Conservation (phyloP, 1,140 invertebrate genomes). For the Brachionus calyciflorus region DNA sequence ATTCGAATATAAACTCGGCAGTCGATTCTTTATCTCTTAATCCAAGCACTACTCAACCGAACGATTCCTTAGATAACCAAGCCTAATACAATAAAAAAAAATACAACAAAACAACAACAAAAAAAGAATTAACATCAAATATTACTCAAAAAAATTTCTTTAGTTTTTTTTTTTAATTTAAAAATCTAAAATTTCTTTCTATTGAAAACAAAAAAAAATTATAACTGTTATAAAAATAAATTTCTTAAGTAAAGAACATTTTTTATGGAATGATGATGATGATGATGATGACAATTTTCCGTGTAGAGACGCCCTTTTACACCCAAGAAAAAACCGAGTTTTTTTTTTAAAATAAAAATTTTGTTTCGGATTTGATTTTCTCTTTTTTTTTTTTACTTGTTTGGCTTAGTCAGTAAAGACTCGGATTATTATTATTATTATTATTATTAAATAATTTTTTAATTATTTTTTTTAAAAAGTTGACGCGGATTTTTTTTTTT, state of each 20-base stretch:
- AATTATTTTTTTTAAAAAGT: too few relatives aligned
- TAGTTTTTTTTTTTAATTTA: neutral
- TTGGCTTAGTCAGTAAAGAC: slow-evolving; percentile 37
- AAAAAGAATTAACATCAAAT: neutral
- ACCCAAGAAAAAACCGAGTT: neutral
- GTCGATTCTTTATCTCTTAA: slow-evolving; percentile 38
- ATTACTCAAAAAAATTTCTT: neutral
- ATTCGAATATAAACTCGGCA: slow-evolving; percentile 36
- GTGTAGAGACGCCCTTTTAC: neutral
- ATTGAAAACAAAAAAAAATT: too few relatives aligned
- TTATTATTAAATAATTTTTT: too few relatives aligned
- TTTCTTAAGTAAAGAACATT: too few relatives aligned
- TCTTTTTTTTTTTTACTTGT: neutral
- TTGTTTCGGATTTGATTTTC: neutral
- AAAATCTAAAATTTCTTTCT: too few relatives aligned
- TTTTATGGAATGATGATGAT: too few relatives aligned
- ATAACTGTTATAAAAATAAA: too few relatives aligned
- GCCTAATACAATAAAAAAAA: neutral
- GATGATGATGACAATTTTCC: slow-evolving; percentile 41
- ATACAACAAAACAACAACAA: too few relatives aligned
- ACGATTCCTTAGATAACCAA: slow-evolving; percentile 24
- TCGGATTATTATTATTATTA: slow-evolving; percentile 28
- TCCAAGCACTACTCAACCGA: slow-evolving; percentile 28
- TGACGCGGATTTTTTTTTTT: slow-evolving; percentile 26
- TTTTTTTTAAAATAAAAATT: neutral